These are phyloP conservation scores for Galendromus occidentalis DNA, from an alignment of 1,140 invertebrate species.

Conservation along the genomic window DNA sequence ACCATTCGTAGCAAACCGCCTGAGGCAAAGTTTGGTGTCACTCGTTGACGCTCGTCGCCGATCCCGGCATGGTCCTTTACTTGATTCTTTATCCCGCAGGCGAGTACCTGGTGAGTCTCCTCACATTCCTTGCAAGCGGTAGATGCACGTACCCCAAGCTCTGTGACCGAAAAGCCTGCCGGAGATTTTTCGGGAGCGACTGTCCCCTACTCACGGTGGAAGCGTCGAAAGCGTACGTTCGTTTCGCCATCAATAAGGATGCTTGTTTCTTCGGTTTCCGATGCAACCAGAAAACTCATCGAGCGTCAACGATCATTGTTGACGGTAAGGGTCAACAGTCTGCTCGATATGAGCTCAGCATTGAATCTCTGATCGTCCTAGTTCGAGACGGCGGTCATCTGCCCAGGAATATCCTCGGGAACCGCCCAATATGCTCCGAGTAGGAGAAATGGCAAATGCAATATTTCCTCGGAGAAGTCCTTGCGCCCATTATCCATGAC, in stretches of 20 bases:
- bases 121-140: background rate
- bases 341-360: no score
- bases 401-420: no score
- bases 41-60: no score
- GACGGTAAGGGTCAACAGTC: background rate
- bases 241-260: slow-evolving; percentile 1
- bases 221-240: slow-evolving; percentile 1
- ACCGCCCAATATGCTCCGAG: no score
- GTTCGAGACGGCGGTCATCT: no score
- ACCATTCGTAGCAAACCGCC: no score
- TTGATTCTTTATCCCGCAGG: background rate
- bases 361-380: no score
- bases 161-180: background rate
- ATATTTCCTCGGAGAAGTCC: no score
- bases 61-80: no score
- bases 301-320: background rate
- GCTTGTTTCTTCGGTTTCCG: slow-evolving; percentile 6
- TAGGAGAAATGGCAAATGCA: no score
- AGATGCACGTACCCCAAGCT: background rate
- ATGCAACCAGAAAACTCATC: background rate
- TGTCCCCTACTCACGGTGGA: background rate
- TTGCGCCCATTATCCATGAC: no score
- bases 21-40: no score
- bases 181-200: background rate
- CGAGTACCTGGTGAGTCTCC: background rate